These are phyloP conservation scores for Miniopterus natalensis DNA, from an alignment of 2,113 vertebrate species.

Conservation along the genomic window DNA sequence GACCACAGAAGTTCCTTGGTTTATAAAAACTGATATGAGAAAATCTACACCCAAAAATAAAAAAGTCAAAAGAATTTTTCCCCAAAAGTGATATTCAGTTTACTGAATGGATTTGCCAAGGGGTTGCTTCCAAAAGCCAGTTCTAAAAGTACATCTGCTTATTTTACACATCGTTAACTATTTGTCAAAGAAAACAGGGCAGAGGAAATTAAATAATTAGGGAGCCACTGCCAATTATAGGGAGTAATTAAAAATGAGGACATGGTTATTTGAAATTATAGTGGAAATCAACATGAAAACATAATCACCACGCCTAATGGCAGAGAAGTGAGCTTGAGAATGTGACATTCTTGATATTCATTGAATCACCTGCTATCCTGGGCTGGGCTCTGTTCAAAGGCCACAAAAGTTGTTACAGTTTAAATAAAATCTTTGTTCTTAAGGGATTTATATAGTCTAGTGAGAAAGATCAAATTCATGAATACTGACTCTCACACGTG, in stretches of 20 bases:
- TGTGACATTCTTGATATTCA: not conserved
- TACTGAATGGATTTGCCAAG: not conserved
- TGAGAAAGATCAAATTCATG: slow-evolving; percentile 21
- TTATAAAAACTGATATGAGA: slow-evolving; percentile 47
- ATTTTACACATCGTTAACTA: slow-evolving; percentile 63
- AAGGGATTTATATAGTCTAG: not conserved
- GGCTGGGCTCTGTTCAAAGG: not conserved
- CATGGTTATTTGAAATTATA: slow-evolving; percentile 52
- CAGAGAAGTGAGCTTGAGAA: not conserved
- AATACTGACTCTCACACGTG: not conserved
- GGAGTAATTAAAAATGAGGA: slow-evolving; percentile 62
- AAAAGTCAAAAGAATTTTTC: not conserved
- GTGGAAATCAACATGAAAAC: slow-evolving; percentile 45
- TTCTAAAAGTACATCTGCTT: slow-evolving; percentile 52
- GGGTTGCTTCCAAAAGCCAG: slow-evolving; percentile 19
- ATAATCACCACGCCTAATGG: not conserved
- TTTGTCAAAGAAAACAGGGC: slow-evolving; percentile 62
- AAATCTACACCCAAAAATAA: not conserved
- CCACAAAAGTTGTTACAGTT: not conserved
- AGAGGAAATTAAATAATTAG: slow-evolving; percentile 57
- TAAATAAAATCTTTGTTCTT: slow-evolving; percentile 41
- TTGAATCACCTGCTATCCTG: not conserved
- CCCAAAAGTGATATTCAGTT: slow-evolving; percentile 28
- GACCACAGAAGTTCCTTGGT: not conserved
- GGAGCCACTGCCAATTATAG: slow-evolving; percentile 11